phyloP scores from a whole-genome alignment of 2,113 vertebrate species.

The Pipra filicauda region DNA sequence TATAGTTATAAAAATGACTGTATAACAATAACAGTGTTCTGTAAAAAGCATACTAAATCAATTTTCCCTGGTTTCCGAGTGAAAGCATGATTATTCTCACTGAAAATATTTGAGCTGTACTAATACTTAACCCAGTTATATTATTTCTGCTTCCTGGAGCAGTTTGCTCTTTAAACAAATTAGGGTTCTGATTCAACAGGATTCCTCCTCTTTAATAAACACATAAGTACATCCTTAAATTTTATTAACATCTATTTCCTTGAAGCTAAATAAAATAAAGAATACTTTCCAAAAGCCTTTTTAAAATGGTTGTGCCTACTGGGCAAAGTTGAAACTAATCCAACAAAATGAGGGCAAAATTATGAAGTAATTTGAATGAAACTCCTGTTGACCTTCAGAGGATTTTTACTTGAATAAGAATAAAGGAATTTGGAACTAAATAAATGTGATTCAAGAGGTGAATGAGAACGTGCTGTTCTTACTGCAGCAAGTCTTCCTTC shows the following conservation, averaged over 20 bases:
- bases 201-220: slow-evolving; percentile 26
- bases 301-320: slow-evolving; percentile 36
- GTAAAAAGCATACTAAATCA: neutral
- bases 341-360: slow-evolving; percentile 28
- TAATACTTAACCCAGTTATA: neutral
- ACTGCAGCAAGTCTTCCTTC: neutral
- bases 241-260: slow-evolving; percentile 43
- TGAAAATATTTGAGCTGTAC: slow-evolving; percentile 9
- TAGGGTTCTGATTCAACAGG: neutral
- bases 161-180: slow-evolving; percentile 26
- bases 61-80: neutral
- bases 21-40: slow-evolving; percentile 32
- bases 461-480: neutral
- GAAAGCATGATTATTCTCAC: slow-evolving; percentile 18
- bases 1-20: neutral
- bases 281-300: slow-evolving; percentile 11
- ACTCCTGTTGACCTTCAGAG: slow-evolving; percentile 12
- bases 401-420: slow-evolving; percentile 32
- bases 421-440: slow-evolving; percentile 16
- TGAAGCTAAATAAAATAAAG: slow-evolving; percentile 44
- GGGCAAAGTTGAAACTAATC: slow-evolving; percentile 20
- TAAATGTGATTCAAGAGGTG: neutral
- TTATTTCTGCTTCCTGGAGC: slow-evolving; percentile 23
- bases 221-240: slow-evolving; percentile 28
- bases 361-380: slow-evolving; percentile 42